phyloP scores from a whole-genome alignment of 2,888 invertebrate species.

The Acanthacorydalis orientalis region DNA sequence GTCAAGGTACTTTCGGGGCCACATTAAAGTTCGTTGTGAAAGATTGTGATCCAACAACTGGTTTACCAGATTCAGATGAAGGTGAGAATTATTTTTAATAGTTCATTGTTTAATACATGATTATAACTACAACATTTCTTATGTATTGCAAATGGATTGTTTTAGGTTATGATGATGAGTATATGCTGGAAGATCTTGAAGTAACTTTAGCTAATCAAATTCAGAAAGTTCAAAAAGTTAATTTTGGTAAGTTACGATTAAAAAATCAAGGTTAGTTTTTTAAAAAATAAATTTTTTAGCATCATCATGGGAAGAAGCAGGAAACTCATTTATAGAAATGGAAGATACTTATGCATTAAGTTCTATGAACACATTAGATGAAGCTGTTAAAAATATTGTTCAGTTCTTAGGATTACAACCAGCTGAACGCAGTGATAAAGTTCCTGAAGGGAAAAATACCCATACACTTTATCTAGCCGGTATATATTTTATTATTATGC shows the following conservation, averaged over 20 bases:
- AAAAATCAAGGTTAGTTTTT: not conserved
- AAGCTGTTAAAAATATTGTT: slow-evolving; percentile 69
- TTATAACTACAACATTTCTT: no score
- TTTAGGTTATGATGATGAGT: slow-evolving; percentile 81
- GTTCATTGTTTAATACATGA: no score
- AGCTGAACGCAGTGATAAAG: slow-evolving; percentile 68
- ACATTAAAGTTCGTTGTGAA: slow-evolving; percentile 86
- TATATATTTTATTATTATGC: slow-evolving; percentile 11
- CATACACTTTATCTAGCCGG: slow-evolving; percentile 73
- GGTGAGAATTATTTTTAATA: slow-evolving; percentile 20
- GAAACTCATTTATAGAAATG: slow-evolving; percentile 42
- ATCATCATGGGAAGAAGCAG: slow-evolving; percentile 51
- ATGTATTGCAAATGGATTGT: not conserved
- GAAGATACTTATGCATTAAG: slow-evolving; percentile 88
- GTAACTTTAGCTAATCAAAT: slow-evolving; percentile 74
- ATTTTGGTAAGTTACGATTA: slow-evolving; percentile 32
- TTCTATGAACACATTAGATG: slow-evolving; percentile 58
- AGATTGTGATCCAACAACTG: slow-evolving; percentile 92
- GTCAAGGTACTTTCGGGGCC: slow-evolving; percentile 62
- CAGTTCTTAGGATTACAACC: slow-evolving; percentile 72
- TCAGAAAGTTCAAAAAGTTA: slow-evolving; percentile 56
- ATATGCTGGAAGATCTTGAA: slow-evolving; percentile 87
- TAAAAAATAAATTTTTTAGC: slow-evolving; percentile 1
- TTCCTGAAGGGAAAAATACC: slow-evolving; percentile 64
- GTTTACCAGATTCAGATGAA: slow-evolving; percentile 87